phyloP scores from a whole-genome alignment of 2,113 vertebrate genomes.

The Chloroceryle aenea region DNA sequence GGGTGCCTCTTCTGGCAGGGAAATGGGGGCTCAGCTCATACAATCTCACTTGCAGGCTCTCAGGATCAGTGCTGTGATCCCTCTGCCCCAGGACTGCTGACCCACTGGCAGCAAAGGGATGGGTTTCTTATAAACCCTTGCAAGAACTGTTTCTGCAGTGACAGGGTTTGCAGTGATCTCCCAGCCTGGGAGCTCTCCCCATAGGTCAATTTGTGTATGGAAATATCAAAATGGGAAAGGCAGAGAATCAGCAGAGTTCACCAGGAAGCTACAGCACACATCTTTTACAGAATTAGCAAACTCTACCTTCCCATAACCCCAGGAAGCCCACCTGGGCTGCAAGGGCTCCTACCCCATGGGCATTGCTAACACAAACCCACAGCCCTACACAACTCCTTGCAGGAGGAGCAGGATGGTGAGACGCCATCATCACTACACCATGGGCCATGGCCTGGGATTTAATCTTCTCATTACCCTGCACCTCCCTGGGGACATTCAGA shows the following conservation, averaged over 20 bases:
- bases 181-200: fast-evolving
- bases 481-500: background rate
- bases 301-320: background rate
- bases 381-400: background rate
- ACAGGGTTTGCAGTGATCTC: background rate
- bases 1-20: background rate
- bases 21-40: background rate
- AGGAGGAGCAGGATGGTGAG: background rate
- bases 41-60: background rate
- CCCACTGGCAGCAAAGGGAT: background rate
- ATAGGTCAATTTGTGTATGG: background rate
- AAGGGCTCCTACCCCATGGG: background rate
- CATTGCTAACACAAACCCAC: background rate
- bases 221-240: background rate
- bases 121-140: background rate
- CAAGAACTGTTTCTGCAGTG: background rate
- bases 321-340: background rate
- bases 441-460: background rate
- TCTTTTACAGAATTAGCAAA: background rate
- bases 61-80: background rate
- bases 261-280: background rate
- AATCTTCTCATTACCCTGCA: background rate
- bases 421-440: fast-evolving
- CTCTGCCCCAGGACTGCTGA: background rate
- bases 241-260: background rate